Conservation (phyloP, 2,113 vertebrate species). For the Toxotes chatareus region DNA sequence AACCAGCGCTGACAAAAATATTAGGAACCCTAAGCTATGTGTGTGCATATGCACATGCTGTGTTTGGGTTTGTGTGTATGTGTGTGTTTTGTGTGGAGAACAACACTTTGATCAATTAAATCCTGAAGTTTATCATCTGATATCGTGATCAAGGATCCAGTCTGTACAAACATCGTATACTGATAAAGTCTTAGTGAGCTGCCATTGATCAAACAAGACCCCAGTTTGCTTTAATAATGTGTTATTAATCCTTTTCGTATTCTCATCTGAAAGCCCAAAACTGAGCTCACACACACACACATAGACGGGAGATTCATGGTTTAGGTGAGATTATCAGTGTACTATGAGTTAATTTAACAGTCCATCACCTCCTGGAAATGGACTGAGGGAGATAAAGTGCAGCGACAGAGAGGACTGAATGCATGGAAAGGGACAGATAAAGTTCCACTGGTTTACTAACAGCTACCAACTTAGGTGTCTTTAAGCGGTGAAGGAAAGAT, state of each 20-base stretch:
- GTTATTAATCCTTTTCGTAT: not conserved
- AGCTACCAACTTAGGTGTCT: constrained; percentile 16
- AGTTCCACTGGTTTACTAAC: constrained; percentile 21
- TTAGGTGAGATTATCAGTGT: constrained; percentile 12
- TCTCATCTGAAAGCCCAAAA: not conserved
- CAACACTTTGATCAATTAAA: not conserved
- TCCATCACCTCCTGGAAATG: constrained; percentile 43
- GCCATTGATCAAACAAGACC: not conserved
- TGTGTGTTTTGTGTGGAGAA: no score
- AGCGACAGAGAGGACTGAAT: not conserved
- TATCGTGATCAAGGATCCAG: not conserved
- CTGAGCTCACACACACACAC: not conserved
- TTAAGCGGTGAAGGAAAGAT: constrained; percentile 24
- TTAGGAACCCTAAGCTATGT: constrained; percentile 23
- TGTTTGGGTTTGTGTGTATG: not conserved
- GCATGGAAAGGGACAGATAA: constrained; percentile 12
- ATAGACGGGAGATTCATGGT: not conserved
- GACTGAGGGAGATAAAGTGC: constrained; percentile 38
- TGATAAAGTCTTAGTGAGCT: not conserved
- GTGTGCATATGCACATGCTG: not conserved
- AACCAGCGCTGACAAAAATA: constrained; percentile 55
- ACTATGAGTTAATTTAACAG: constrained; percentile 33
- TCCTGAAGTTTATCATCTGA: not conserved
- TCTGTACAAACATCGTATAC: not conserved
- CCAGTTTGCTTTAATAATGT: not conserved